These are phyloP conservation scores for Ditula angustiorana DNA, from an alignment of 2,888 invertebrate genomes.

Conservation along the genomic window DNA sequence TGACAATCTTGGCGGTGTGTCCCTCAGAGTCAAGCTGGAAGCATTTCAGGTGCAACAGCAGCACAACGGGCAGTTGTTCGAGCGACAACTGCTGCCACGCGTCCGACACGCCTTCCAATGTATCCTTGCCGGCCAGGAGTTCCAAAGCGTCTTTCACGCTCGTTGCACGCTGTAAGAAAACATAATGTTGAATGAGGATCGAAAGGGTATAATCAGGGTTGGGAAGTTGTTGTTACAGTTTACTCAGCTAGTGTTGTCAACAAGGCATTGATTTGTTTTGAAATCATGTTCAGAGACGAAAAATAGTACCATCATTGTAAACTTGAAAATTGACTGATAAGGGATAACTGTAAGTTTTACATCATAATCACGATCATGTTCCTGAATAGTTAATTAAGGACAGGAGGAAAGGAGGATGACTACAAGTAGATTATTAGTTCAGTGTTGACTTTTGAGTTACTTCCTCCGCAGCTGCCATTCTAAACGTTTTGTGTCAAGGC, in stretches of 20 bases:
- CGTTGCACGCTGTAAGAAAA: constrained; percentile 88
- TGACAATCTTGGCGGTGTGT: constrained; percentile 96
- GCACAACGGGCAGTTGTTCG: constrained; percentile 94
- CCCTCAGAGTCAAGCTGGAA: constrained; percentile 96
- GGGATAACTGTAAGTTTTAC: no score
- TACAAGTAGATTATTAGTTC: no score
- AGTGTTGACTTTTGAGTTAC: no score
- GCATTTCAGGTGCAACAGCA: constrained; percentile 97
- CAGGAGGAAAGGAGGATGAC: no score
- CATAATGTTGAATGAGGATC: background rate
- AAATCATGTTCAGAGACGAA: constrained; percentile 60
- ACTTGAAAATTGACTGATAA: no score
- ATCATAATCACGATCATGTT: no score
- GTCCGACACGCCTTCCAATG: constrained; percentile 94
- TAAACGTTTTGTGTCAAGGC: no score
- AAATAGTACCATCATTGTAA: constrained; percentile 56
- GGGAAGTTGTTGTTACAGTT: background rate
- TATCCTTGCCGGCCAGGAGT: constrained; percentile 93
- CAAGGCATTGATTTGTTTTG: constrained; percentile 45
- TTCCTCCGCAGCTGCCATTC: no score
- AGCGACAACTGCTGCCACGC: constrained; percentile 96
- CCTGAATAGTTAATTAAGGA: no score
- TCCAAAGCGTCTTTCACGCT: constrained; percentile 95
- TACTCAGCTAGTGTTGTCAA: constrained; percentile 57
- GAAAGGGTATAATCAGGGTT: background rate